These are phyloP conservation scores for Pipistrellus pygmaeus DNA, from an alignment of 2,797 vertebrate genomes.

Conservation along the genomic window DNA sequence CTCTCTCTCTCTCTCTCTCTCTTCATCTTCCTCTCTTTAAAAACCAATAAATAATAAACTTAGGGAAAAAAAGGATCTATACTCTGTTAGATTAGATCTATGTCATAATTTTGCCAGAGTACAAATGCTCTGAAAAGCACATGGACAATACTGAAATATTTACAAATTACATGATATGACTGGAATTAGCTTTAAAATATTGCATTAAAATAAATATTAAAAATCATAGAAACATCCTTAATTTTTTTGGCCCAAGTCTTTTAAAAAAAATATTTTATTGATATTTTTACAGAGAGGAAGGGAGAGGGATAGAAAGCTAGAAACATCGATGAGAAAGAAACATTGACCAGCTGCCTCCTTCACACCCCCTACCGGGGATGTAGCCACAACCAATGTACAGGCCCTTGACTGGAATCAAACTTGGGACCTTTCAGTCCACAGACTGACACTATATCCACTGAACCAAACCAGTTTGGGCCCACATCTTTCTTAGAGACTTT, in stretches of 20 bases:
- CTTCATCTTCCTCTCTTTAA: no score
- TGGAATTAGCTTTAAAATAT: neutral
- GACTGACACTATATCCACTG: no score
- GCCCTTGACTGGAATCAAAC: no score
- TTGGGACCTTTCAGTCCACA: no score
- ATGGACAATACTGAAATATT: neutral
- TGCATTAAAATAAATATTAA: conserved; percentile 12
- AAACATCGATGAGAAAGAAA: no score
- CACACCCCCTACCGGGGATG: no score
- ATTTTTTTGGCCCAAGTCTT: neutral
- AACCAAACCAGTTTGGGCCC: neutral
- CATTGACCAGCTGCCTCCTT: no score
- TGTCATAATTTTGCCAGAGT: neutral
- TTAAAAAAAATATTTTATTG: neutral
- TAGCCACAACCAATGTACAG: no score
- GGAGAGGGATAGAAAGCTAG: no score
- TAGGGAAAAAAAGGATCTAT: neutral
- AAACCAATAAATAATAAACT: no score
- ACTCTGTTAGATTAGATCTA: neutral
- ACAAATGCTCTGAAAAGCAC: neutral
- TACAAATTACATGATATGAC: neutral
- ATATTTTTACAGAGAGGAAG: no score
- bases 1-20: no score
- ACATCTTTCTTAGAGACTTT: neutral
- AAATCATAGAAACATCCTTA: neutral